A percentile compares a stretch with the other conserved stretches of the same genome.
Conservation (phyloP, 2,113 vertebrate genomes). For the Tenebrosternarchus preto region DNA sequence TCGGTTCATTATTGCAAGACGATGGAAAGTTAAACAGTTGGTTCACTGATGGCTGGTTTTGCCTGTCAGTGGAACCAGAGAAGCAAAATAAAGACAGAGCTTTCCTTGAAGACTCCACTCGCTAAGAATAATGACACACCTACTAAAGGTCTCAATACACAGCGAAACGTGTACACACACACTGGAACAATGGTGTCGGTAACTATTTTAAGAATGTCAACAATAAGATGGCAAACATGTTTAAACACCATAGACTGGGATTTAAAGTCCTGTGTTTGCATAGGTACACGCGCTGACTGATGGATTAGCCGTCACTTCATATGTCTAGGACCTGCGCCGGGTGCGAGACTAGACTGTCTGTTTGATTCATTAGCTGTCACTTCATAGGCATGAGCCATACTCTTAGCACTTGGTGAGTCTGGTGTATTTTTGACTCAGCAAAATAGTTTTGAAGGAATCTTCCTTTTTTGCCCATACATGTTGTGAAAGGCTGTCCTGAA, state of each 20-base stretch:
- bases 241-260: conserved; percentile 57
- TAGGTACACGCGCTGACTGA: conserved; percentile 67
- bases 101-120: conserved; percentile 53
- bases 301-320: conserved; percentile 63
- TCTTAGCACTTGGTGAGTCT: background rate
- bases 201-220: conserved; percentile 52
- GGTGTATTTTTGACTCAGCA: conserved; percentile 39
- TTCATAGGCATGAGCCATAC: conserved; percentile 42
- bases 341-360: conserved; percentile 31
- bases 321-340: conserved; percentile 33
- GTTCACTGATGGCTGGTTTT: conserved; percentile 32
- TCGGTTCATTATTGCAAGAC: conserved; percentile 35
- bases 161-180: conserved; percentile 33
- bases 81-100: conserved; percentile 62
- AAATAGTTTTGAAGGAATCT: conserved; percentile 33
- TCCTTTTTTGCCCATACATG: conserved; percentile 55
- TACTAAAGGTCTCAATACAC: conserved; percentile 54
- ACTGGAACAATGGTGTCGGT: conserved; percentile 40
- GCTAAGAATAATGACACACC: conserved; percentile 62
- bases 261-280: conserved; percentile 65
- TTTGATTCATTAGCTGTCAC: conserved; percentile 70
- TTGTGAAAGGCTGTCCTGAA: conserved; percentile 51
- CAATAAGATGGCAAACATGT: conserved; percentile 64
- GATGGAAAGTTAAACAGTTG: conserved; percentile 48
- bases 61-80: conserved; percentile 45